These are phyloP conservation scores for Puffinus mauretanicus DNA, from an alignment of 2,113 vertebrate species.

Conservation along the genomic window DNA sequence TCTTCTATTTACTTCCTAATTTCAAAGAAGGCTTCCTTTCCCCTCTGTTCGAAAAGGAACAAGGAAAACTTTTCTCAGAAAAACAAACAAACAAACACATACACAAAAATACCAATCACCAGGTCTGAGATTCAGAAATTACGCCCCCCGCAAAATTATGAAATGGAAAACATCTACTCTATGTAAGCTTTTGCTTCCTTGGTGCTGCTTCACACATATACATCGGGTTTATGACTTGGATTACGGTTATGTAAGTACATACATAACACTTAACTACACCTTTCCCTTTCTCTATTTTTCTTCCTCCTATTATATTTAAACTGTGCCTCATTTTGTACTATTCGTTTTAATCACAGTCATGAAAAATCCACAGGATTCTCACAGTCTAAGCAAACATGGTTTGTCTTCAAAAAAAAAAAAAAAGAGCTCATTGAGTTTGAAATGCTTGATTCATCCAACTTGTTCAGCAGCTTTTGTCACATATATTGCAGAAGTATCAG, in stretches of 20 bases:
- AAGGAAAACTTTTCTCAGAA: not conserved
- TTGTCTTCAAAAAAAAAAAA: too few species aligned
- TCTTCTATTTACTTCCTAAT: not conserved
- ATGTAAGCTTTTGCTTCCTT: not conserved
- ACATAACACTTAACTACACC: not conserved
- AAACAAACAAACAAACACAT: not conserved
- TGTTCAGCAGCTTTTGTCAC: not conserved
- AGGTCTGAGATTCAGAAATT: not conserved
- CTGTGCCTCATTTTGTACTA: not conserved
- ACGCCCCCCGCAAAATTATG: not conserved
- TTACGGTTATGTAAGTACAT: not conserved
- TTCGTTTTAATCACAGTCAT: not conserved
- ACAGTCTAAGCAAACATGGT: not conserved
- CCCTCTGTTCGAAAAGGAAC: not conserved
- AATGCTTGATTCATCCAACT: not conserved
- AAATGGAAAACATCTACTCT: not conserved
- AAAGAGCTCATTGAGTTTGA: not conserved
- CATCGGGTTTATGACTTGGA: not conserved
- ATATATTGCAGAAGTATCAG: not conserved
- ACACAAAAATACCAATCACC: fast-evolving
- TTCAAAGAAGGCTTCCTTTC: not conserved
- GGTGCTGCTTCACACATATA: not conserved
- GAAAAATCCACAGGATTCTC: not conserved
- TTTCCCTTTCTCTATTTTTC: not conserved
- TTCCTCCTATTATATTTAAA: not conserved